Base-by-base conservation (phyloP, 1,140 invertebrate species). In the Pseudomyrmex dendroicus region DNA sequence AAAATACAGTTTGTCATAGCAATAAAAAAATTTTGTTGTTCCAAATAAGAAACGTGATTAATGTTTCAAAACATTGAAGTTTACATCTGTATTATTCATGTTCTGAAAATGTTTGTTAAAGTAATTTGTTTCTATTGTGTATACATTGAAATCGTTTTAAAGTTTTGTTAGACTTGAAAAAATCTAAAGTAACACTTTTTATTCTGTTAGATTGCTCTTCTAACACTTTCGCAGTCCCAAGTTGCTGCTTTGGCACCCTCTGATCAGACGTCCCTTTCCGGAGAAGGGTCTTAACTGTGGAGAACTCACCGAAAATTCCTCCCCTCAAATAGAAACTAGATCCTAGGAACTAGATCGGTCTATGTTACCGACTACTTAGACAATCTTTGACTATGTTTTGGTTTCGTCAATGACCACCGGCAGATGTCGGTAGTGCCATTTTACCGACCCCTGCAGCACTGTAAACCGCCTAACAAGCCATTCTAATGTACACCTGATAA, bases 321-420 rank as follows among this genome's bases (percentile, higher is more conserved):
- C 46, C 77, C 44, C 15, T 73, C 20, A 46, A 74, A 52, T 84
- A 86, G 80, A 76, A 83, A 88, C 83, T 85, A 88, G 83, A 70
- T 57, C 64, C 64, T 83, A 64, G 76, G 67, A 57, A 88, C 84
- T 84, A 89, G 68, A 66, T 46, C 9, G 56, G 59, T 82, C 93
- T 94, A 86, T 88, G 82, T 89, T 94, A 94, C 92, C 93, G 93
- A 93, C 93, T 44, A 83, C 25, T 63, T 54, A 17, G 56, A 25
- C 50, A 83, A 67, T 84, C 72, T 73, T 73, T 17, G 54, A 35
- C 25, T 12, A 35, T 13, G n/a, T 68, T 68, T 63, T 85, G 56
- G 73, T 82, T 85, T 84, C 56, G 48, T 56, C 66, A 57, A 10
- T 10, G 66, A 52, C 73, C 70, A 73, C 89, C 86, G 88, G 78